Evolutionary conservation across 2,797 vertebrate genomes (phyloP), one percentile per base, ranked within the genome.

Genomic region (Thripadectes ignobilis): DNA sequence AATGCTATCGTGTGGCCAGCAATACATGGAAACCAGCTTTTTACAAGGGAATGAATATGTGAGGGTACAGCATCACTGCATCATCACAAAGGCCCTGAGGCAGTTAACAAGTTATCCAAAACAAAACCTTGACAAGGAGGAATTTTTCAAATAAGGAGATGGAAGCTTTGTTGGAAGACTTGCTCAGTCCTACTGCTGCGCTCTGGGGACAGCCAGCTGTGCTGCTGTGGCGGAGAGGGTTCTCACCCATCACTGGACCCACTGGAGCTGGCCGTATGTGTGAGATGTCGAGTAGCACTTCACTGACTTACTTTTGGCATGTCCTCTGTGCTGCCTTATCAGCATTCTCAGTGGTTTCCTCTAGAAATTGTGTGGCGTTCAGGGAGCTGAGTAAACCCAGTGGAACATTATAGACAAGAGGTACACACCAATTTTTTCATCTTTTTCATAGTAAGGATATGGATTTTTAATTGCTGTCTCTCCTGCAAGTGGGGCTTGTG

Each of bases 291-390:
- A 87, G 62, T 29, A 81, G 71, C 79, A 66, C 74, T 94, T 94
- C 49, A 38, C 87, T 4, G 7, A 4, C 63, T 81, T 52, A 30
- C 49, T 92, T 88, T 63, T 96, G 95, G 89, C 95, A 66, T 69
- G 65, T 88, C 4, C 4, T 66, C 87, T 69, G 10, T 67, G 79
- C 77, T 88, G 88, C 89, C 89, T 92, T 96, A 95, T 93, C 94
- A 92, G 83, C 62, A 10, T 92, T 92, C 94, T 95, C 95, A 91
- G 91, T 46, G 82, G 66, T 96, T 97, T 97, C 95, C 92, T 96
- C 67, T 39, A 65, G 89, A 89, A 77, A 91, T 54, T 80, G 54
- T 89, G 65, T 51, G 46, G 46, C 6, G 3, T 77, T 88, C n/a
- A 62, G 57, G 62, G 74, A 91, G 76, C 79, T 71, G 46, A 94